Percentiles rank a stretch among this genome's conserved stretches.
Conservation (phyloP, 2,797 vertebrate genomes). For the Paramormyrops hopkinsi region DNA sequence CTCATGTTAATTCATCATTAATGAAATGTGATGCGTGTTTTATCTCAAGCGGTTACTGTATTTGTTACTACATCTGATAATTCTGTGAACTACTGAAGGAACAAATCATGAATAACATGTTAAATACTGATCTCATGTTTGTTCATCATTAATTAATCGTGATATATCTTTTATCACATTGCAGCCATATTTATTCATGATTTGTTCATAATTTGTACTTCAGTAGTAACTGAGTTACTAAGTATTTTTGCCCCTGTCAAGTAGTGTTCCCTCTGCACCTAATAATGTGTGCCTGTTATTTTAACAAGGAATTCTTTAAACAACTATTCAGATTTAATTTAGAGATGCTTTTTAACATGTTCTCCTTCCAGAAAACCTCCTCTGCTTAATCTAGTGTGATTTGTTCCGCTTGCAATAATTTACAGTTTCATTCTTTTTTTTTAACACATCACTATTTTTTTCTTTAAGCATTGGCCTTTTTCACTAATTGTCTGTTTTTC, state of each 20-base stretch:
- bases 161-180: not conserved
- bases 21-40: not conserved
- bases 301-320: not conserved
- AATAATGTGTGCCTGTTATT: not conserved
- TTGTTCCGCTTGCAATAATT: slow-evolving; percentile 29
- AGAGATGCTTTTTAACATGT: slow-evolving; percentile 28
- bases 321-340: not conserved
- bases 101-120: not conserved
- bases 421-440: slow-evolving; percentile 21
- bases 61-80: not conserved
- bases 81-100: not conserved
- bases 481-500: slow-evolving; percentile 27
- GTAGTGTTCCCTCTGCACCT: not conserved
- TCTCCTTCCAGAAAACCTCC: slow-evolving; percentile 40
- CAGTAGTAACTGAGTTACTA: not conserved
- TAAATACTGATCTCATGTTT: not conserved
- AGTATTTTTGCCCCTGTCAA: not conserved
- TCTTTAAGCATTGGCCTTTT: slow-evolving; percentile 7
- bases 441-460: not conserved
- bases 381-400: slow-evolving; percentile 31
- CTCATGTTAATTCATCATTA: not conserved
- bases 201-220: not conserved
- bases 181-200: not conserved
- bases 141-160: not conserved
- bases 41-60: not conserved